Base-by-base conservation (phyloP, 1,140 invertebrate genomes). In the Ectropis grisescens region DNA sequence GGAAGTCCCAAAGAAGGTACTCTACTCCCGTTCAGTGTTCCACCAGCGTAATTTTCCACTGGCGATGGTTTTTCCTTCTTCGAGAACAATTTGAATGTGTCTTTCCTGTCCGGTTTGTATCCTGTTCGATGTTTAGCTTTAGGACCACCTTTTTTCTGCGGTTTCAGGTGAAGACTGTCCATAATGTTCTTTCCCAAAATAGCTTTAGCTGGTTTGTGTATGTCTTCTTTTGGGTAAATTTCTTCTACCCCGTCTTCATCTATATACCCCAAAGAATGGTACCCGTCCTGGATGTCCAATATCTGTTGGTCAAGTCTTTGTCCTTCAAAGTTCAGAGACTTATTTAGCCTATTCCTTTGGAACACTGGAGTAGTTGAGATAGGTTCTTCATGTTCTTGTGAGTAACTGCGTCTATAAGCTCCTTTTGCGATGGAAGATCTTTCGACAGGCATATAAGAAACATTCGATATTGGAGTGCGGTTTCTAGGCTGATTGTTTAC, bases 401-500 rank as follows among this genome's bases (percentile, higher is more conserved):
- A 79, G 35, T 65, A 44, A 37, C 71, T 76, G 23, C 72, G 64
- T 35, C 46, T 64, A 23, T 65, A 79, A 33, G 75, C 66, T 32
- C 47, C 27, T 51, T 57, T 65, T 4, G 47, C 13, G 11, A 41
- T 16, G 7, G 58, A 32, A 4, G 55, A 57, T 51, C 65, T 68
- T 50, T 81, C 72, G 19, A 72, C 76, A 13, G 71, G 58, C 24
- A 69, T 51, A 31, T 82, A 79, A 11, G 74, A 67, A 22, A 82
- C 47, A 43, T 82, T 79, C 5, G 82, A 76, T 31, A 84, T 79
- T 1, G 82, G 80, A 28, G 80, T 82, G 12, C 82, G 66, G 23
- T 75, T 58, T 56, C 82, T 70, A 0, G 82, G 82, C 41, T 82
- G 80, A 37, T 84, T 84, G 29, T 80, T 78, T 0, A 84, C 76